Evolutionary conservation across 2,113 vertebrate species (phyloP).

Genomic region (Raja brachyura): DNA sequence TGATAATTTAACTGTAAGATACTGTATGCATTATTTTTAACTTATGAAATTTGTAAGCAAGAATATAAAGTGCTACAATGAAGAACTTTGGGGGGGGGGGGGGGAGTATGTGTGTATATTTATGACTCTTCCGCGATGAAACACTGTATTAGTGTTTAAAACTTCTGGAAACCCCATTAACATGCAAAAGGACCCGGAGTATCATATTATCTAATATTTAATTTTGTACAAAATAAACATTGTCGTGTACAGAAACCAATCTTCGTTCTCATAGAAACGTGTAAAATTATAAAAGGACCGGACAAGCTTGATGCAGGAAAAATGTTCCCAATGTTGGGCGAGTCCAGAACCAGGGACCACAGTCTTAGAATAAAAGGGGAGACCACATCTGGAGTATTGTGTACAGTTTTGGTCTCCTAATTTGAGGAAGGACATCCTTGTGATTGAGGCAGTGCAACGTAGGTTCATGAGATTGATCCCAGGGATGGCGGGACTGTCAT

Average conservation of each 20-base stretch:
- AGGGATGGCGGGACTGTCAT: no score
- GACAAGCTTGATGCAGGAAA: no score
- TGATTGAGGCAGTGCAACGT: no score
- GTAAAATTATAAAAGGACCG: no score
- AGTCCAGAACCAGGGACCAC: no score
- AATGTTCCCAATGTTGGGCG: no score
- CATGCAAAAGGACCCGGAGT: background rate
- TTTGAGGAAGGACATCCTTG: no score
- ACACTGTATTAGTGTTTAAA: background rate
- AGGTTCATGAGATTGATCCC: no score
- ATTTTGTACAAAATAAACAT: slow-evolving; percentile 28
- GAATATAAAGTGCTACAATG: slow-evolving; percentile 18
- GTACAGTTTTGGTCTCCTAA: no score
- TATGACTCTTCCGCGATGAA: background rate
- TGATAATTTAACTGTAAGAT: slow-evolving; percentile 25
- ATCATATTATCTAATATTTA: slow-evolving; percentile 27
- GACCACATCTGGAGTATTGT: no score
- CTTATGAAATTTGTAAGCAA: background rate
- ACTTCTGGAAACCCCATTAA: background rate
- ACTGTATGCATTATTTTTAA: background rate
- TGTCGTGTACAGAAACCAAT: slow-evolving; percentile 19
- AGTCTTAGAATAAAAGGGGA: no score
- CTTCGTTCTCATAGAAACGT: background rate
- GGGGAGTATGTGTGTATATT: slow-evolving; percentile 14
- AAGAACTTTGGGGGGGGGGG: background rate